phyloP scores from a whole-genome alignment of 2,888 invertebrate species.

The Smittia sp. region DNA sequence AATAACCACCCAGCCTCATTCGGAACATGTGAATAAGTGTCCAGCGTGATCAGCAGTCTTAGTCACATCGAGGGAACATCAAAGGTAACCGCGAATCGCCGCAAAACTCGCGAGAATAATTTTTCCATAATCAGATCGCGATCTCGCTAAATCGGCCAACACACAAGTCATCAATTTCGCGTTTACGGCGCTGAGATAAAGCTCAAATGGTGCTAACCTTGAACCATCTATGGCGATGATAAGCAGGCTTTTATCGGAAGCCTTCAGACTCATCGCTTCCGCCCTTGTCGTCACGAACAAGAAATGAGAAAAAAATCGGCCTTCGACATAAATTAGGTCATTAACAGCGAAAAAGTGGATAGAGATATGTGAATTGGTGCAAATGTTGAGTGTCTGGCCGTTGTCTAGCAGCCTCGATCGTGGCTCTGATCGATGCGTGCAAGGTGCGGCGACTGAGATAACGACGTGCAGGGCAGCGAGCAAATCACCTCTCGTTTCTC shows the following conservation, averaged over 20 bases:
- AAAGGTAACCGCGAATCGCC: background rate
- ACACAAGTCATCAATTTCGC: background rate
- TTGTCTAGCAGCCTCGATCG: background rate
- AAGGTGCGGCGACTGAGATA: no score
- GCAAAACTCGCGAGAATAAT: background rate
- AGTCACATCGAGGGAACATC: constrained; percentile 6
- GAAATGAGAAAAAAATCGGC: background rate
- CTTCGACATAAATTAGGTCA: constrained; percentile 14
- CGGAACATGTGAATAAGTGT: background rate
- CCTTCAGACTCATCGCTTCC: no score
- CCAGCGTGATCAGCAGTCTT: background rate
- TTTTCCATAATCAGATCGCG: background rate
- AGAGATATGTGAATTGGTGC: background rate
- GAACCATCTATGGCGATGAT: background rate
- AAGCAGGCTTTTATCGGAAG: background rate
- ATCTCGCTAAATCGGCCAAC: background rate
- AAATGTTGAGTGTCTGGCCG: background rate
- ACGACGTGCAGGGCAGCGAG: no score
- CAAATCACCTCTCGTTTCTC: no score
- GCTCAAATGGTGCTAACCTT: background rate
- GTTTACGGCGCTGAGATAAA: background rate
- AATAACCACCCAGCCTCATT: background rate
- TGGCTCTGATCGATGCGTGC: background rate
- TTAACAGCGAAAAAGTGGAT: background rate
- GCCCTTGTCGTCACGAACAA: background rate